Evolutionary conservation across 2,888 invertebrate species (phyloP).

Genomic region (Neoaliturus tenellus): DNA sequence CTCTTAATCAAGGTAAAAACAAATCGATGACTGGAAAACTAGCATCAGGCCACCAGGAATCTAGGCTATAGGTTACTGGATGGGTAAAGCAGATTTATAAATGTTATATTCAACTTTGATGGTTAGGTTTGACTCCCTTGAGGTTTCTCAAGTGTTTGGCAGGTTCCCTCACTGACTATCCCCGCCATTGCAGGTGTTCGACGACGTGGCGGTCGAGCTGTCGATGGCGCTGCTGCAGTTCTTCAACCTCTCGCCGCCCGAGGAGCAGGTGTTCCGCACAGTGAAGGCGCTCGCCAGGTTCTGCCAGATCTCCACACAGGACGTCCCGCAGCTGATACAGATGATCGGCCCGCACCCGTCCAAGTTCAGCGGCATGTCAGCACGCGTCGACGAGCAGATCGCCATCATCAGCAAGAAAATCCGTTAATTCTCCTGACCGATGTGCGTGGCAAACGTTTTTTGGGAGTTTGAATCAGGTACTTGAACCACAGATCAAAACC

Average conservation of each 20-base stretch:
- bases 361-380: conserved; percentile 87
- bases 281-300: conserved; percentile 86
- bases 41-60: too few species aligned
- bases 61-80: too few species aligned
- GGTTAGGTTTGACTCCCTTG: too few species aligned
- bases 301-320: conserved; percentile 84
- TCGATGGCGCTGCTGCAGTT: conserved; percentile 94
- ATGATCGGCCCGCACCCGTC: conserved; percentile 93
- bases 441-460: not conserved
- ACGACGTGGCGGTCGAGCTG: conserved; percentile 94
- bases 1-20: too few species aligned
- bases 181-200: conserved; percentile 84
- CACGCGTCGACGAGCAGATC: conserved; percentile 88
- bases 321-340: conserved; percentile 92
- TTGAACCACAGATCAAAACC: too few species aligned
- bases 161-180: too few species aligned
- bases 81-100: too few species aligned
- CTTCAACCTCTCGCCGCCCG: conserved; percentile 85
- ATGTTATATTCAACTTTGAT: too few species aligned
- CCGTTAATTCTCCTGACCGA: conserved; percentile 70
- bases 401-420: conserved; percentile 79
- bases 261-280: conserved; percentile 87
- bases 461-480: not conserved
- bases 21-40: too few species aligned
- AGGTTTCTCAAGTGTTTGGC: too few species aligned